Evolutionary conservation across 2,888 invertebrate genomes (phyloP).

Genomic region (Scaeva pyrastri): DNA sequence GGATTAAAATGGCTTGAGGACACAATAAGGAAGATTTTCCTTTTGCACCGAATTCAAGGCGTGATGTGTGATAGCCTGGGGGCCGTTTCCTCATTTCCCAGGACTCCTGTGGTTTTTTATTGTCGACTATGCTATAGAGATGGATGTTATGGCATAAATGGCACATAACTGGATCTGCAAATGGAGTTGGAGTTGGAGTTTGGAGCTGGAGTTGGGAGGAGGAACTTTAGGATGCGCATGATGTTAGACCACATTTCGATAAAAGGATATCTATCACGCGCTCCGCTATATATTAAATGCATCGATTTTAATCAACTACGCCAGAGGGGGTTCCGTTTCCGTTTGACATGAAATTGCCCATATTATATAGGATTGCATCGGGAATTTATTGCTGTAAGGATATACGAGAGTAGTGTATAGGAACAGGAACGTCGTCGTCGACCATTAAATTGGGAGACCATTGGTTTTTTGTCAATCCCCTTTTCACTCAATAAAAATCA

Average conservation of each 20-base stretch:
- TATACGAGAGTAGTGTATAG: background rate
- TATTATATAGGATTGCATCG: conserved; percentile 20
- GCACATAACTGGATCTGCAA: too few species aligned
- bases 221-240: conserved; percentile 36
- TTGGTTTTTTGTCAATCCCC: background rate
- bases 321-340: conserved; percentile 33
- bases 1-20: conserved; percentile 32
- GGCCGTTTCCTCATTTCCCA: conserved; percentile 21
- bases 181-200: too few species aligned
- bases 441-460: background rate
- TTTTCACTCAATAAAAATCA: conserved; percentile 29
- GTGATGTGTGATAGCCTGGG: conserved; percentile 37
- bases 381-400: conserved; percentile 20
- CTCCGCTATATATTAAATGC: conserved; percentile 20
- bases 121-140: background rate
- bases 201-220: too few species aligned
- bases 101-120: conserved; percentile 42
- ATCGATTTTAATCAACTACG: conserved; percentile 41
- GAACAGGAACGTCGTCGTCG: too few species aligned
- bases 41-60: conserved; percentile 26
- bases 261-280: conserved; percentile 22
- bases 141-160: too few species aligned
- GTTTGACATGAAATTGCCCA: conserved; percentile 31
- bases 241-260: conserved; percentile 31
- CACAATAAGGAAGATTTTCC: conserved; percentile 42